A percentile compares a stretch with the other conserved stretches of the same genome.
These are phyloP conservation scores for Apotomis capreana DNA, from an alignment of 2,888 invertebrate species.

Conservation along the genomic window DNA sequence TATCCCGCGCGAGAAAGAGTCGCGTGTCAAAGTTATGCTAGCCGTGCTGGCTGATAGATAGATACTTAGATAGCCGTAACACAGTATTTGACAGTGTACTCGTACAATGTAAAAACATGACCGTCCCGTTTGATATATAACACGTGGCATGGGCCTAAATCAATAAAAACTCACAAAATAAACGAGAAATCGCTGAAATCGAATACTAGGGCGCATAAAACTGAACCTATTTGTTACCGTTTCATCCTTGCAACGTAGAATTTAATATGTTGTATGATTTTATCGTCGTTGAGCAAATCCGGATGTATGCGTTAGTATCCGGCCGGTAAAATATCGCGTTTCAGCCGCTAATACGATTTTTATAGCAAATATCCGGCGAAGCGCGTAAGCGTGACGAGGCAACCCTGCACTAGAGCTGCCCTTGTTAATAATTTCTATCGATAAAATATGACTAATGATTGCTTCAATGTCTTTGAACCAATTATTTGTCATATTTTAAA, in stretches of 20 bases:
- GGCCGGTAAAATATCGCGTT: conserved; percentile 54
- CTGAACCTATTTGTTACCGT: background rate
- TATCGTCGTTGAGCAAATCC: conserved; percentile 3
- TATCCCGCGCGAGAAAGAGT: too few relatives aligned
- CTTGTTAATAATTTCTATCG: conserved; percentile 7
- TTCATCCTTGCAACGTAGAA: background rate
- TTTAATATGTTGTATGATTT: conserved; percentile 17
- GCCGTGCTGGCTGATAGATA: too few relatives aligned
- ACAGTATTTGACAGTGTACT: too few relatives aligned
- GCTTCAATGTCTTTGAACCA: too few relatives aligned
- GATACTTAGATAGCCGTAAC: too few relatives aligned
- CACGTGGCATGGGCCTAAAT: background rate
- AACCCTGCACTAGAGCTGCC: conserved; percentile 45
- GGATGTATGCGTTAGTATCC: conserved; percentile 21
- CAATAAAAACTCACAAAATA: background rate
- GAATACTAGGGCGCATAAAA: background rate
- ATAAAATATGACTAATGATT: background rate
- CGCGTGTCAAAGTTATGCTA: too few relatives aligned
- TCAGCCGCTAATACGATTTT: conserved; percentile 58
- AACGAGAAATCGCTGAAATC: background rate
- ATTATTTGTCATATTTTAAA: too few relatives aligned
- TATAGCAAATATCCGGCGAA: conserved; percentile 59
- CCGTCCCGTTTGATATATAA: too few relatives aligned
- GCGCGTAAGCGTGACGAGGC: conserved; percentile 55
- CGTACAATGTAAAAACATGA: too few relatives aligned